Conservation (phyloP, 2,797 vertebrate genomes). For the Danionella dracula region DNA sequence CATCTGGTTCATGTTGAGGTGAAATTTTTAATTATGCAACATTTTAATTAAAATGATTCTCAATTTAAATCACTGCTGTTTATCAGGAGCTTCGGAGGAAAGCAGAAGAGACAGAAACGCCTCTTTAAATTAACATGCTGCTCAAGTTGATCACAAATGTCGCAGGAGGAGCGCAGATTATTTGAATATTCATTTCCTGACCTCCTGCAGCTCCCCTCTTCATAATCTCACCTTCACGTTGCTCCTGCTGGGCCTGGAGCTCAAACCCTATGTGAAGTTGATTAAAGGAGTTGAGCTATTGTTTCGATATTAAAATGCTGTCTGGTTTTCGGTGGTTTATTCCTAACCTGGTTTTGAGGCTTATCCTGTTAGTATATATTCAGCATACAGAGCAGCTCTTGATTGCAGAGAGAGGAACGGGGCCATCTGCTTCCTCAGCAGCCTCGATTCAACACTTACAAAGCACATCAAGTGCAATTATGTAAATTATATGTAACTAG, state of each 20-base stretch:
- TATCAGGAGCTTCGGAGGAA: too few species aligned
- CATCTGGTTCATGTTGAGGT: too few species aligned
- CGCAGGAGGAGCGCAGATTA: neutral
- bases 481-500: constrained; percentile 24
- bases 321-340: neutral
- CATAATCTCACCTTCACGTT: constrained; percentile 5
- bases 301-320: neutral
- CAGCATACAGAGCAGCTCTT: too few species aligned
- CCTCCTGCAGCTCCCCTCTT: neutral
- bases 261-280: neutral
- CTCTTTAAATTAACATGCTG: neutral
- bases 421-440: neutral
- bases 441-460: constrained; percentile 6
- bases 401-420: neutral
- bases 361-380: too few species aligned
- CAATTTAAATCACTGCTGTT: too few species aligned
- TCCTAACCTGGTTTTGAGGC: too few species aligned
- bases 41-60: too few species aligned
- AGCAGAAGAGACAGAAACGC: too few species aligned
- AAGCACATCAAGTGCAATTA: constrained; percentile 10
- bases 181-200: constrained; percentile 25
- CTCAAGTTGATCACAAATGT: neutral
- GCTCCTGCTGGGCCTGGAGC: neutral
- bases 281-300: neutral
- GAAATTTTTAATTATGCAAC: too few species aligned